phyloP scores from a whole-genome alignment of 2,888 invertebrate species.

The Drosophila histrio region DNA sequence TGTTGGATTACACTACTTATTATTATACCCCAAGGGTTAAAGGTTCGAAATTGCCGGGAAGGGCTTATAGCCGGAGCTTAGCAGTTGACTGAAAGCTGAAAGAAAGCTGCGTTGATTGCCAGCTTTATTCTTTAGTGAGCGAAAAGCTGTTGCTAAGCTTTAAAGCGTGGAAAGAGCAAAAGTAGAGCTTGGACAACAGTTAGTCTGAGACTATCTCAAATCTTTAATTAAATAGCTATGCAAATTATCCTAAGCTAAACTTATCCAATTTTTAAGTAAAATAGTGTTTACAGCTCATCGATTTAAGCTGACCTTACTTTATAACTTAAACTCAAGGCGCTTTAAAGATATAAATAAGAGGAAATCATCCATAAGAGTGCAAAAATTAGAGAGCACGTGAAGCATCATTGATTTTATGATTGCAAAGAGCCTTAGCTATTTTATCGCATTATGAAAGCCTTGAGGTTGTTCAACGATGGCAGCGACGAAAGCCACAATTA shows the following conservation, averaged over 20 bases:
- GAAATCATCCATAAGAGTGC: slow-evolving; percentile 10
- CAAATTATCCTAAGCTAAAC: neutral
- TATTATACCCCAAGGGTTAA: slow-evolving; percentile 33
- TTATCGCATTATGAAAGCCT: slow-evolving; percentile 15
- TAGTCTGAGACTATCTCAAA: neutral
- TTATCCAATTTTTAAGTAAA: neutral
- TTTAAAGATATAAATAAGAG: slow-evolving; percentile 2
- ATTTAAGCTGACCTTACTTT: neutral
- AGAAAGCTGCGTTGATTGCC: slow-evolving; percentile 44
- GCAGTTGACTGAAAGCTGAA: slow-evolving; percentile 30
- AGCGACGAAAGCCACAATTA: slow-evolving; percentile 35
- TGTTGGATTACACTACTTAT: slow-evolving; percentile 46
- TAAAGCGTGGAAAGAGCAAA: slow-evolving; percentile 1
- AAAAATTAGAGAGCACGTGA: slow-evolving; percentile 9
- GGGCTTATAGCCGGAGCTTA: slow-evolving; percentile 28
- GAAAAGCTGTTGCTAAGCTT: slow-evolving; percentile 35
- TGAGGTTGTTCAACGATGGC: slow-evolving; percentile 7
- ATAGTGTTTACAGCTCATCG: no score
- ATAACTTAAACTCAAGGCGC: neutral
- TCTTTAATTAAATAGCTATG: neutral
- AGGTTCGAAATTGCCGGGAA: slow-evolving; percentile 6
- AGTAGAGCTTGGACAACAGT: neutral
- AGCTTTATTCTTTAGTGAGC: slow-evolving; percentile 21
- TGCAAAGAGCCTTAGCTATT: slow-evolving; percentile 6
- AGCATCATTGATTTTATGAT: slow-evolving; percentile 43